Conservation (phyloP, 2,113 vertebrate species). For the Copsychus sechellarum region DNA sequence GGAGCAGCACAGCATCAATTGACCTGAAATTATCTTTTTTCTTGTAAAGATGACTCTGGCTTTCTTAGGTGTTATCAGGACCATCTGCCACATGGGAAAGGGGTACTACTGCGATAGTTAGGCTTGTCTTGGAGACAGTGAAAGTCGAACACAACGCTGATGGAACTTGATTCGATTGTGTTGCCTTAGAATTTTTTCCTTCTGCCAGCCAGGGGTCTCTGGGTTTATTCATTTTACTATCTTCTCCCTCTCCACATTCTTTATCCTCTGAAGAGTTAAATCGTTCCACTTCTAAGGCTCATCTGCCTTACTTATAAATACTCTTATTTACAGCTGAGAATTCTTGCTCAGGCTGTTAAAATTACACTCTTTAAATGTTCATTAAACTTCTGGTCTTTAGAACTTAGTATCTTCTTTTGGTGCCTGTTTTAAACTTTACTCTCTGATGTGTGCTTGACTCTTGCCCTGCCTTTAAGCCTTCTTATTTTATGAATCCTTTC, state of each 20-base stretch:
- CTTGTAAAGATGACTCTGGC: neutral
- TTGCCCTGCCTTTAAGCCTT: neutral
- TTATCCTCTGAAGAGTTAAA: neutral
- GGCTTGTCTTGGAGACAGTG: neutral
- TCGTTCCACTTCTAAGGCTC: neutral
- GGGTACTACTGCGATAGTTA: neutral
- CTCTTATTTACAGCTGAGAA: conserved; percentile 1
- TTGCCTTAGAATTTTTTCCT: neutral
- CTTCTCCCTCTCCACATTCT: neutral
- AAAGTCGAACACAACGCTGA: neutral
- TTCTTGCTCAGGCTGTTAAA: neutral
- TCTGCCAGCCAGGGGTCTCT: neutral
- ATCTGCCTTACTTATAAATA: neutral
- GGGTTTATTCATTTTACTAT: neutral
- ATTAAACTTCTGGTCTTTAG: neutral
- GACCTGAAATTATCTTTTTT: neutral
- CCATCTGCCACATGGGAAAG: neutral
- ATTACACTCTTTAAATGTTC: neutral
- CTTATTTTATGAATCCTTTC: neutral
- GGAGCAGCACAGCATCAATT: neutral
- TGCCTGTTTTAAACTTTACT: neutral
- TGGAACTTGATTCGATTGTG: neutral
- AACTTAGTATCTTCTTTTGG: neutral
- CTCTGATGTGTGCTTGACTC: neutral
- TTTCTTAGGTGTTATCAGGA: neutral